Percentiles rank a stretch among this genome's conserved stretches.
Evolutionary conservation across 2,113 vertebrate species (phyloP).

Genomic region (Takifugu flavidus): DNA sequence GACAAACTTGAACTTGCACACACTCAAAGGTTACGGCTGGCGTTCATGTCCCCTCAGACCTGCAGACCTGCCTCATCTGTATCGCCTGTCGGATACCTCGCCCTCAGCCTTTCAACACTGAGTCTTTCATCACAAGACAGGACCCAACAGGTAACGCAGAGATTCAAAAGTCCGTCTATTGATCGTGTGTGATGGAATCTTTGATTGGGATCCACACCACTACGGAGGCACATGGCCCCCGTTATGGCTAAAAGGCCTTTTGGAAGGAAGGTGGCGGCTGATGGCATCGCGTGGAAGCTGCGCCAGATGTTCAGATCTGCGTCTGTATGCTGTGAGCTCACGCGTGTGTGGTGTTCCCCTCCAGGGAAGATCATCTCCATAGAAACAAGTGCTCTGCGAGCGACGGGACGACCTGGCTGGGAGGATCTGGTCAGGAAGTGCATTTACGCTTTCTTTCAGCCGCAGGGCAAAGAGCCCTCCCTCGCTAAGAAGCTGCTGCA

Average conservation of each 20-base stretch:
- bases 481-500: slow-evolving; percentile 95
- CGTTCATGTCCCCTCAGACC: slow-evolving; percentile 70
- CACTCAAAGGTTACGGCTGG: neutral
- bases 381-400: slow-evolving; percentile 90
- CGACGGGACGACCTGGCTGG: slow-evolving; percentile 90
- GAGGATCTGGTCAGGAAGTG: slow-evolving; percentile 95
- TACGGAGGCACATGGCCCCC: neutral
- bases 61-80: slow-evolving; percentile 93
- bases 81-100: slow-evolving; percentile 87
- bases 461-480: slow-evolving; percentile 90
- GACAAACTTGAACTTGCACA: neutral
- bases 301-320: slow-evolving; percentile 16
- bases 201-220: neutral
- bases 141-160: slow-evolving; percentile 87
- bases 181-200: neutral
- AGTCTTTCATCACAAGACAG: slow-evolving; percentile 95
- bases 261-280: too few species aligned
- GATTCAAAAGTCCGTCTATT: neutral
- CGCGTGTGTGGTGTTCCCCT: slow-evolving; percentile 15
- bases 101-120: slow-evolving; percentile 76
- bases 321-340: slow-evolving; percentile 7
- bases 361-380: slow-evolving; percentile 98
- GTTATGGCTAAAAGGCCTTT: neutral
- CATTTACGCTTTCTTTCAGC: slow-evolving; percentile 97
- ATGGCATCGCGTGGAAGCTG: neutral